Base-by-base conservation (phyloP, 2,797 vertebrate species). In the Manis javanica region DNA sequence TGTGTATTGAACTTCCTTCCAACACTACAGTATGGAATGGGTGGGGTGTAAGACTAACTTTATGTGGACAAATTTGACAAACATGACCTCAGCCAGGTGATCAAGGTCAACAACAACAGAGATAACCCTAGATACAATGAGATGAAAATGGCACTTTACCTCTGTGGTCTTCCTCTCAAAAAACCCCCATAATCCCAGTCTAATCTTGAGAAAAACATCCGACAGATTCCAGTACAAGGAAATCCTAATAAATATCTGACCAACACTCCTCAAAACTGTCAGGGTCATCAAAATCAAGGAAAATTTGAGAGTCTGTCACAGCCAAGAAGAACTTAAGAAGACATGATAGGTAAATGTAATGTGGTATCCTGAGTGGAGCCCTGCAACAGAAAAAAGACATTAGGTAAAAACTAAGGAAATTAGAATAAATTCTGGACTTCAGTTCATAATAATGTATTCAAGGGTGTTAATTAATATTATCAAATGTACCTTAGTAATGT, bases 341-440 rank as follows among this genome's bases (percentile, higher is more conserved):
- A 79, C 18, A 42, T 18, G 26, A 34, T 14, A 84, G 24, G 63
- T 31, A 86, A 66, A 64, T 64, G 31, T 39, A 31, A 68, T 31
- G 2, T 37, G 29, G 10, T 29, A 64, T 74, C 63, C 24, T 83
- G 29, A 11, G 26, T 42, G 57, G 18, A 37, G 68, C 64, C 53
- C 42, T 88, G 46, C 31, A 92, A 85, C 6, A 81, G 51, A 63
- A 86, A 77, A 79, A 64, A 49, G 31, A 53, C 13, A 46, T 66
- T 55, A 89, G 26, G 69, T 31, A 55, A 92, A 89, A 74, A 78
- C 21, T 68, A 90, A 90, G 61, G 37, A 89, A 92, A 85, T 53
- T 16, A 69, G 74, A 89, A 74, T 42, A 86, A 79, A 91, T 51
- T 68, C 24, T 74, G 69, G 64, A 91, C 49, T 85, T 74, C 19